Base-by-base conservation (phyloP, 2,888 invertebrate genomes). In the Eurytoma adleriae region DNA sequence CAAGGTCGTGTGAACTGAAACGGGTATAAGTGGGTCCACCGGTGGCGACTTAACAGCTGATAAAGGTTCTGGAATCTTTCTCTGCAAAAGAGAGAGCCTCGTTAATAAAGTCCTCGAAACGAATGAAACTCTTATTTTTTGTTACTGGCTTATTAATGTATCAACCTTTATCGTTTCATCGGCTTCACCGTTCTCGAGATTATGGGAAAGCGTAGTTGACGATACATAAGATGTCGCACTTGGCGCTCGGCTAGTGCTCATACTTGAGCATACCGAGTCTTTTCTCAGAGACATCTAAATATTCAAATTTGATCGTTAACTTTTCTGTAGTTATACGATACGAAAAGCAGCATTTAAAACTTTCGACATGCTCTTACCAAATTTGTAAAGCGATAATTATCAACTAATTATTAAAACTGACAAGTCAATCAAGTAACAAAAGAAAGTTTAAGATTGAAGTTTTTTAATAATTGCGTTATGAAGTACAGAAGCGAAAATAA, bases 1-100 rank as follows among this genome's bases (percentile, higher is more conserved):
- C 83, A 98, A 92, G n/a, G 97, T 97, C 64, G 97, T 97, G 90
- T 96, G 96, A 69, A 98, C 94, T 84, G 95, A 93, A 85, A 96
- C 94, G 89, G 95, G 95, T 88, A 96, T 95, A 87, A 95, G 91
- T 82, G 90, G 88, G 69, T 91, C 90, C 16, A 78, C 83, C 20
- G 85, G 84, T 24, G 84, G 75, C 80, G 89, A 91, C 54, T 89
- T 84, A 30, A 89, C 84, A 5, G 88, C 84, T 10, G 89, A 85
- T 73, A 91, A 86, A 18, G 91, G 91, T 62, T 91, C 91, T 3
- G 91, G 90, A 79, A 90, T 88, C 84, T 89, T 91, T 80, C 89
- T 80, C 78, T 82, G 82, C 20, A 18, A 71, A 87, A 93, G 48
- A 91, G 93, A 61, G 50, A 54, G 1, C 0, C 7, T 3, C 5